Conservation (phyloP, 1,140 invertebrate species). For the Pollicipes pollicipes region DNA sequence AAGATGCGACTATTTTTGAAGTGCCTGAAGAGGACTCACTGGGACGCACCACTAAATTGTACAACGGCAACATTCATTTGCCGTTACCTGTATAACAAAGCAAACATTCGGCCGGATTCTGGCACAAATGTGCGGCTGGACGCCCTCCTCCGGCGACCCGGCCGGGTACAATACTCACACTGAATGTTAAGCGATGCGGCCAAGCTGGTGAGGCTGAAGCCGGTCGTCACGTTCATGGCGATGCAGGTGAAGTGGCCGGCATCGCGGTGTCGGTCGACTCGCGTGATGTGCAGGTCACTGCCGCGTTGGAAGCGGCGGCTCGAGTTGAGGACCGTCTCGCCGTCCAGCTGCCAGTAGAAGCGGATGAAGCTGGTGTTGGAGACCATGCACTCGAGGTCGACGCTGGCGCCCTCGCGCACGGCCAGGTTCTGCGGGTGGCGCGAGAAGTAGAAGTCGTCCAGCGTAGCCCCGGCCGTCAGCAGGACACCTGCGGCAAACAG, state of each 20-base stretch:
- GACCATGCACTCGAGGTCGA: conserved; percentile 38
- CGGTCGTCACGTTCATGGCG: conserved; percentile 37
- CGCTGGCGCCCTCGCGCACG: conserved; percentile 35
- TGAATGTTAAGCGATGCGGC: conserved; percentile 41
- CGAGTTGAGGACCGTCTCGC: conserved; percentile 34
- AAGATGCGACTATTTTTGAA: too few relatives aligned
- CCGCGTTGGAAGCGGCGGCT: conserved; percentile 39
- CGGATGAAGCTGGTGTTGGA: conserved; percentile 32
- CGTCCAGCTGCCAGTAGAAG: conserved; percentile 41
- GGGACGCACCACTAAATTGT: too few relatives aligned
- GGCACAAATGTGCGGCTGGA: too few relatives aligned
- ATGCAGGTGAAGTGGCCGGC: conserved; percentile 42
- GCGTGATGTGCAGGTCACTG: conserved; percentile 18
- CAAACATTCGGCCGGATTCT: too few relatives aligned
- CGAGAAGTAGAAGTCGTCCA: conserved; percentile 39
- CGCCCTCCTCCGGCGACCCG: too few relatives aligned
- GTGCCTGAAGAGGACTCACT: too few relatives aligned
- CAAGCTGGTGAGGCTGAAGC: conserved; percentile 37
- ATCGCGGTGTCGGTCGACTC: conserved; percentile 23
- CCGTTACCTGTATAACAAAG: too few relatives aligned
- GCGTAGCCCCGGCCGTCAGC: conserved; percentile 12
- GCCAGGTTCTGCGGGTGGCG: conserved; percentile 32
- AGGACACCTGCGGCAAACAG: conserved; percentile 3
- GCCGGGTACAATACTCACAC: conserved; percentile 49
- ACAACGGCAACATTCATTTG: too few relatives aligned